Percentiles rank a stretch among this genome's conserved stretches.
Conservation (phyloP, 2,888 invertebrate genomes). For the Nematopogon swammerdamellus region DNA sequence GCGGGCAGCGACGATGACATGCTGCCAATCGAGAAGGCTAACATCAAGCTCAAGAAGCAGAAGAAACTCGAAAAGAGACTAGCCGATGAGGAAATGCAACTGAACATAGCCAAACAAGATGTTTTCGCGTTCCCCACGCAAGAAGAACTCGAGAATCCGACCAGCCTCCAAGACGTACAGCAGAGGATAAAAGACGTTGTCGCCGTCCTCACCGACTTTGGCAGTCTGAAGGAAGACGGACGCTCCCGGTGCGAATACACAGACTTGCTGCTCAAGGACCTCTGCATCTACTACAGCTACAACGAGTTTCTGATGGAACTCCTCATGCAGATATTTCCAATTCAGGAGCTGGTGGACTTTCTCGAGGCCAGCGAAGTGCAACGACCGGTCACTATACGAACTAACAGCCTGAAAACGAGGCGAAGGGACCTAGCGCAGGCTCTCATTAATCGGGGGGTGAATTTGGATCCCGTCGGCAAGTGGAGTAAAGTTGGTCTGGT, state of each 20-base stretch:
- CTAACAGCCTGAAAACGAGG: conserved; percentile 92
- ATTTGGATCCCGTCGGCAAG: conserved; percentile 96
- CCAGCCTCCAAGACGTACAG: conserved; percentile 78
- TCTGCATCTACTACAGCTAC: conserved; percentile 94
- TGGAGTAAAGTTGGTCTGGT: conserved; percentile 99
- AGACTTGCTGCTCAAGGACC: conserved; percentile 73
- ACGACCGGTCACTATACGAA: conserved; percentile 91
- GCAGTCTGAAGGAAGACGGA: conserved; percentile 60
- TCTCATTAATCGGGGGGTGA: conserved; percentile 94
- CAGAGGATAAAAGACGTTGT: conserved; percentile 87
- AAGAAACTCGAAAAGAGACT: conserved; percentile 65
- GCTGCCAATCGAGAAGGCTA: conserved; percentile 83
- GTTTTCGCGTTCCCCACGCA: conserved; percentile 76
- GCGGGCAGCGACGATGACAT: conserved; percentile 54
- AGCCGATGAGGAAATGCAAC: conserved; percentile 78
- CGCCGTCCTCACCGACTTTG: conserved; percentile 77
- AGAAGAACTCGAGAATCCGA: conserved; percentile 67
- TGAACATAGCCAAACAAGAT: conserved; percentile 74
- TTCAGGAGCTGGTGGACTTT: conserved; percentile 86
- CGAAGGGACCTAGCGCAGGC: conserved; percentile 91
- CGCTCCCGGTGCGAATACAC: conserved; percentile 81
- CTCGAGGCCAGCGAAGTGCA: conserved; percentile 95
- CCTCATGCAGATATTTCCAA: conserved; percentile 85
- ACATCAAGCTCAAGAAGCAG: conserved; percentile 72
- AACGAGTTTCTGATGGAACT: conserved; percentile 94